These are phyloP conservation scores for Balaeniceps rex DNA, from an alignment of 2,113 vertebrate species.

Conservation along the genomic window DNA sequence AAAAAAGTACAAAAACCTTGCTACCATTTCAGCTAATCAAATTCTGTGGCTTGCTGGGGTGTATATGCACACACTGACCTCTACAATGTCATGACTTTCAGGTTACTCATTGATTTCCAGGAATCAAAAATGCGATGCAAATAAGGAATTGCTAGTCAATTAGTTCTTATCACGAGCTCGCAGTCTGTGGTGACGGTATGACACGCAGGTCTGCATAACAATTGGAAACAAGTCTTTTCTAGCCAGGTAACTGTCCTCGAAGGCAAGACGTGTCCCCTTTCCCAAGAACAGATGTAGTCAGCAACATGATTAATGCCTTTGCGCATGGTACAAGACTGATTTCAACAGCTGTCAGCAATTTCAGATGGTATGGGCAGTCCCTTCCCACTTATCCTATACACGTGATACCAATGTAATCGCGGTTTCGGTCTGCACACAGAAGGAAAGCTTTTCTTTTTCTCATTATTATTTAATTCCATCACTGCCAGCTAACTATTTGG, in stretches of 20 bases:
- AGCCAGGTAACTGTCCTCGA: constrained; percentile 40
- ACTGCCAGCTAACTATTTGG: neutral
- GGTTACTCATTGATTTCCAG: constrained; percentile 15
- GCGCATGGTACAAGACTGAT: neutral
- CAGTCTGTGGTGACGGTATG: neutral
- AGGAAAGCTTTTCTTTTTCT: neutral
- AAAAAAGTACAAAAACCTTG: neutral
- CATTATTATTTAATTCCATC: neutral
- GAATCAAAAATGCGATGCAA: constrained; percentile 32
- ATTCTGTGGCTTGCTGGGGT: neutral
- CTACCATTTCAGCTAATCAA: constrained; percentile 19
- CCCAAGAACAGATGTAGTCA: constrained; percentile 53
- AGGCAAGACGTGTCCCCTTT: neutral
- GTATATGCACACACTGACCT: neutral
- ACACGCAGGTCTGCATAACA: neutral
- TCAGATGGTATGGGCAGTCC: neutral
- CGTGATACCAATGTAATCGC: neutral
- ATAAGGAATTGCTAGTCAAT: constrained; percentile 27
- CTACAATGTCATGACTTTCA: constrained; percentile 47
- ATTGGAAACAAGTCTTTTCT: neutral
- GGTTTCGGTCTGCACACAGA: neutral
- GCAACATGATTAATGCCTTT: constrained; percentile 43
- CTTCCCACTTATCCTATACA: neutral
- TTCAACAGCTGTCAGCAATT: constrained; percentile 55
- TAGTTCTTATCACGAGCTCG: constrained; percentile 7